A percentile compares a stretch with the other conserved stretches of the same genome.
phyloP scores from a whole-genome alignment of 2,888 invertebrate genomes.

The Drosophila lutescens region DNA sequence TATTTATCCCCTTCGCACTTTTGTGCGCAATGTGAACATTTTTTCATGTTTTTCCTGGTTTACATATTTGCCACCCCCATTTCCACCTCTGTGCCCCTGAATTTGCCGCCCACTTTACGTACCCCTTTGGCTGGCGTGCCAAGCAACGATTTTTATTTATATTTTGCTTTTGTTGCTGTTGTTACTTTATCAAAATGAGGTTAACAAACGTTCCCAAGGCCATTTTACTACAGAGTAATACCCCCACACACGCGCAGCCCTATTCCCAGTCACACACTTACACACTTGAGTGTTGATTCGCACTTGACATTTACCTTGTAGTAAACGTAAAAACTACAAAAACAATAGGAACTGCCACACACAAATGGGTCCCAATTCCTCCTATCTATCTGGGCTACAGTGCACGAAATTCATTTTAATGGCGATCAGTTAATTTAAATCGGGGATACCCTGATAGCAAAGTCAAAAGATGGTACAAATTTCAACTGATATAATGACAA shows the following conservation, averaged over 20 bases:
- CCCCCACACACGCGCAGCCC: conserved; percentile 26
- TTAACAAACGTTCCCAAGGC: conserved; percentile 78
- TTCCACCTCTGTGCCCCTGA: too few relatives aligned
- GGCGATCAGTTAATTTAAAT: not conserved
- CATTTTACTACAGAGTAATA: conserved; percentile 62
- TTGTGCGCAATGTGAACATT: conserved; percentile 10
- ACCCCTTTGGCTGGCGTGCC: conserved; percentile 57
- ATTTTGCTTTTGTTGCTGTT: conserved; percentile 45
- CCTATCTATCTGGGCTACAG: conserved; percentile 24
- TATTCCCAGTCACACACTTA: conserved; percentile 17
- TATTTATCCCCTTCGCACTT: not conserved
- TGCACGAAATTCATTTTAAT: conserved; percentile 6
- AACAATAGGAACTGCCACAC: conserved; percentile 20
- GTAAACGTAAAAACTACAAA: conserved; percentile 59
- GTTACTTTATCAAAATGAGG: conserved; percentile 76
- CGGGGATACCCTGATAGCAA: too few relatives aligned
- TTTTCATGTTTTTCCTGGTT: conserved; percentile 37
- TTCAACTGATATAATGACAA: too few relatives aligned
- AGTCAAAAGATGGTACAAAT: too few relatives aligned
- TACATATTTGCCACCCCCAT: conserved; percentile 14
- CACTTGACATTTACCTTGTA: conserved; percentile 79
- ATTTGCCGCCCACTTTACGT: not conserved
- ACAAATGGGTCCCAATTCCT: conserved; percentile 41
- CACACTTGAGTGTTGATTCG: conserved; percentile 56
- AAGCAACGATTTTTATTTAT: conserved; percentile 58